A percentile compares a stretch with the other conserved stretches of the same genome.
Evolutionary conservation across 2,113 vertebrate species (phyloP).

Genomic region (Pavo muticus): DNA sequence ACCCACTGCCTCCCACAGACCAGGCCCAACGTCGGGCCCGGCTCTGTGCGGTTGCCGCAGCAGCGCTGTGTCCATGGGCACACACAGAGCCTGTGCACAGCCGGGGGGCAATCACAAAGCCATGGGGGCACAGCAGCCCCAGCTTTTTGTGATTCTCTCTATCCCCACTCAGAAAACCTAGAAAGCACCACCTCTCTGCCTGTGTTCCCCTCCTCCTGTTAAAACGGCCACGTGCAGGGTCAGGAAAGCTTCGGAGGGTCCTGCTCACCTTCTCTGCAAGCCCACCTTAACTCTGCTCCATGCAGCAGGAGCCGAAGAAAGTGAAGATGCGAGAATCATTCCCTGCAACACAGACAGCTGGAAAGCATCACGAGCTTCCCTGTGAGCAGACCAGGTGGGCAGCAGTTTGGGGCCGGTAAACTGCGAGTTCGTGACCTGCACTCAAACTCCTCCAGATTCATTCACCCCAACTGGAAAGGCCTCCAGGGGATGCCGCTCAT

Average conservation of each 20-base stretch:
- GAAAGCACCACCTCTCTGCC: not conserved
- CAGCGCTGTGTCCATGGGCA: not conserved
- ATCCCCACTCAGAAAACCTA: not conserved
- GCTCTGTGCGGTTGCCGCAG: not conserved
- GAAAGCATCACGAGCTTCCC: conserved; percentile 56
- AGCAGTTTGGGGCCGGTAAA: conserved; percentile 38
- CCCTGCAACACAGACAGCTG: conserved; percentile 40
- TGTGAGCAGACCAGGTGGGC: conserved; percentile 55
- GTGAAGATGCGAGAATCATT: not conserved
- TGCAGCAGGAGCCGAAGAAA: not conserved
- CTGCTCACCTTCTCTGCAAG: not conserved
- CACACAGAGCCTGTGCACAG: not conserved
- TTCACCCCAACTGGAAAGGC: conserved; percentile 33
- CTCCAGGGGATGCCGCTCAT: conserved; percentile 49
- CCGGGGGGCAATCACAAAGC: not conserved
- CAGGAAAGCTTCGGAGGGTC: not conserved
- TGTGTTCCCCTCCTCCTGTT: not conserved
- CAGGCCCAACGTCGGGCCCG: not conserved
- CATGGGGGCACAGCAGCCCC: not conserved
- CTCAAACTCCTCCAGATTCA: conserved; percentile 61
- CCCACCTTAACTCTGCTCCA: not conserved
- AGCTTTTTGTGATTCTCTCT: not conserved
- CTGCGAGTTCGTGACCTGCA: conserved; percentile 59
- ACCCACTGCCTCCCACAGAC: not conserved
- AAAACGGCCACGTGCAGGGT: not conserved